Evolutionary conservation across 2,797 vertebrate genomes (phyloP).

Genomic region (Dallia pectoralis): DNA sequence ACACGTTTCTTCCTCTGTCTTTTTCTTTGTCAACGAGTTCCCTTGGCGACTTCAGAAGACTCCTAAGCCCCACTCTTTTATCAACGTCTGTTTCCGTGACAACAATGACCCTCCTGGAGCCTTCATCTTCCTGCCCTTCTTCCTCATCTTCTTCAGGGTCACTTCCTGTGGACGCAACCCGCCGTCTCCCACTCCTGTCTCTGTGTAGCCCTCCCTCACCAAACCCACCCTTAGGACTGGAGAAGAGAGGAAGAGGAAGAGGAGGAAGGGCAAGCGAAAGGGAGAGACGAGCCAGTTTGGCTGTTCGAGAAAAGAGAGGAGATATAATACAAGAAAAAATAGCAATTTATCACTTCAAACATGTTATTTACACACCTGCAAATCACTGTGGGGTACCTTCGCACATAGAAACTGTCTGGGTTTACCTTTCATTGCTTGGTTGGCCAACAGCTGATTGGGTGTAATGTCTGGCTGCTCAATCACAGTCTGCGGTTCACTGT

Average conservation of each 20-base stretch:
- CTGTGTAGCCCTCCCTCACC: conserved; percentile 78
- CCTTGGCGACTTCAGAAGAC: conserved; percentile 89
- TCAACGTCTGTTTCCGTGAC: conserved; percentile 88
- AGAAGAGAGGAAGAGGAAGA: conserved; percentile 80
- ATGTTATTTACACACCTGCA: not conserved
- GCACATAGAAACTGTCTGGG: not conserved
- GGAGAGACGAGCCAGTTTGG: conserved; percentile 88
- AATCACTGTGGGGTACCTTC: too few relatives aligned
- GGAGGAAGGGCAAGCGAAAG: conserved; percentile 89
- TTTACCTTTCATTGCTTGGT: conserved; percentile 81
- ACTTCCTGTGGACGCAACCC: conserved; percentile 68
- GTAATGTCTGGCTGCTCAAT: conserved; percentile 71
- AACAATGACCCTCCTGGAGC: conserved; percentile 80
- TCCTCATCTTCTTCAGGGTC: conserved; percentile 78
- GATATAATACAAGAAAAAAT: not conserved
- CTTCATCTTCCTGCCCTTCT: conserved; percentile 78
- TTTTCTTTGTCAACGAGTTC: conserved; percentile 82
- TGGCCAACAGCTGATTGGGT: conserved; percentile 70
- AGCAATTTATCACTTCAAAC: not conserved
- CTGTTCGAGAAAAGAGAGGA: conserved; percentile 55
- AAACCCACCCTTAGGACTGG: conserved; percentile 78
- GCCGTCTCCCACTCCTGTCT: conserved; percentile 72
- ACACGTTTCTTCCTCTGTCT: conserved; percentile 88
- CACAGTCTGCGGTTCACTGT: conserved; percentile 65
- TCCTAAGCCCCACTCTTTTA: conserved; percentile 85